phyloP scores from a whole-genome alignment of 2,888 invertebrate genomes.

The Melieria picta region DNA sequence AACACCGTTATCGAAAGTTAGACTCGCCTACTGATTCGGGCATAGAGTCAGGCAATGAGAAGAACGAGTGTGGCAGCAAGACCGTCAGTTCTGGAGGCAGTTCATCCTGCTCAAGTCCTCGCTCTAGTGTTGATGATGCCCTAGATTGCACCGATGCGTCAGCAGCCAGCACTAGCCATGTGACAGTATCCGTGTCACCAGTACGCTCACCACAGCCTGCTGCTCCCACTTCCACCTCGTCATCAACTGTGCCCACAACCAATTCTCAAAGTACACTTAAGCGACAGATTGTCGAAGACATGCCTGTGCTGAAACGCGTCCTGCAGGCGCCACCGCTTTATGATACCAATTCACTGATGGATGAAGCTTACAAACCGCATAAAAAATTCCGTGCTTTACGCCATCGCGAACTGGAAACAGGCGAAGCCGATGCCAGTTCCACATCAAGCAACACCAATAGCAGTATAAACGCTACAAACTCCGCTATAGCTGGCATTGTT shows the following conservation, averaged over 20 bases:
- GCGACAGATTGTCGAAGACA: conserved; percentile 79
- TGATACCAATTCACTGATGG: conserved; percentile 91
- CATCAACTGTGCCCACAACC: conserved; percentile 39
- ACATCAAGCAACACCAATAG: conserved; percentile 76
- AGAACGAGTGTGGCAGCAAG: conserved; percentile 73
- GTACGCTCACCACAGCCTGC: conserved; percentile 63
- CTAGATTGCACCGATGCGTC: conserved; percentile 66
- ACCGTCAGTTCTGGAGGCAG: conserved; percentile 78
- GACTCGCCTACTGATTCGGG: conserved; percentile 94
- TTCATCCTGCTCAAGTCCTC: conserved; percentile 86
- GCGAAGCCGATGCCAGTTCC: conserved; percentile 72
- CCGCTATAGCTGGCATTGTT: conserved; percentile 43
- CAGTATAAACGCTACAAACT: conserved; percentile 38
- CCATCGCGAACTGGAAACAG: conserved; percentile 79
- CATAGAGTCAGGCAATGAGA: conserved; percentile 92
- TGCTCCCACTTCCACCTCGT: conserved; percentile 38
- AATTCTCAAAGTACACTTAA: conserved; percentile 56
- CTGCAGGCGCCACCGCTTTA: conserved; percentile 92
- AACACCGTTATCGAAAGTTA: conserved; percentile 81
- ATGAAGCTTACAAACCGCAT: conserved; percentile 94
- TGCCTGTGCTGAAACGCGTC: conserved; percentile 93
- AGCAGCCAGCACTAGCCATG: conserved; percentile 44
- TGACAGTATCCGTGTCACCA: conserved; percentile 57
- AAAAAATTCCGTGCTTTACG: conserved; percentile 92
- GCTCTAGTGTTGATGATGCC: conserved; percentile 85